Base-by-base conservation (phyloP, 1,140 invertebrate species). In the Cherax quadricarinatus region DNA sequence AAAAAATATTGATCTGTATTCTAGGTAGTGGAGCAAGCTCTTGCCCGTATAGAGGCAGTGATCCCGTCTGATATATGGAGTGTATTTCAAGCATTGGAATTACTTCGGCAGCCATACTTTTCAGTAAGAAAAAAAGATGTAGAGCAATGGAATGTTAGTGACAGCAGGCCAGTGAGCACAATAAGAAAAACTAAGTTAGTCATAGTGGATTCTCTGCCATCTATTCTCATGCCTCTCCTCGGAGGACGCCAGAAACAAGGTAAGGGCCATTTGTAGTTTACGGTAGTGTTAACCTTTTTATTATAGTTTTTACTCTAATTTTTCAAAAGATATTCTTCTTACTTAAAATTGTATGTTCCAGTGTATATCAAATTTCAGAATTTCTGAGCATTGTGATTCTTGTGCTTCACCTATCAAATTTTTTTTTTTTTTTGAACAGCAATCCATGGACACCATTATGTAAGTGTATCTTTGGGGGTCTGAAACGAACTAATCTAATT, bases 131-230 rank as follows among this genome's bases (percentile, higher is more conserved):
- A 16, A 30, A 83, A 60, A 14, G 51, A 53, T 60, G 75, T 21
- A 57, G 48, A 24, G 12, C 9, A 41, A 21, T 18, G 14, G 1
- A 16, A 10, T 14, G 78, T 51, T 30, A 57, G 57, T n/a, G 78
- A 21, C 14, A 41, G 21, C 5, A 60, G 53, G n/a, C n/a, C 62
- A 30, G 41, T 30, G 4, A 41, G 1, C 3, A 48, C 4, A 41
- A 18, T 66, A 14, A 53, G 73, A 0, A 88, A 88, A 60, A 57
- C 60, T 21, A 80, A 88, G 57, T 24, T 88, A 51, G 86, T 88
- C 49, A 60, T 88, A 41, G 73, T 88, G 73, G 86, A 88, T n/a
- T 79, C 86, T 9, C 16, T 88, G 24, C 51, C 86, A 18, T n/a
- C 70, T 16, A 5, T 88, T 18, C 16, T 88, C n/a, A n/a, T 41